Evolutionary conservation across 2,113 vertebrate genomes (phyloP).

Genomic region (Gadus chalcogrammus): DNA sequence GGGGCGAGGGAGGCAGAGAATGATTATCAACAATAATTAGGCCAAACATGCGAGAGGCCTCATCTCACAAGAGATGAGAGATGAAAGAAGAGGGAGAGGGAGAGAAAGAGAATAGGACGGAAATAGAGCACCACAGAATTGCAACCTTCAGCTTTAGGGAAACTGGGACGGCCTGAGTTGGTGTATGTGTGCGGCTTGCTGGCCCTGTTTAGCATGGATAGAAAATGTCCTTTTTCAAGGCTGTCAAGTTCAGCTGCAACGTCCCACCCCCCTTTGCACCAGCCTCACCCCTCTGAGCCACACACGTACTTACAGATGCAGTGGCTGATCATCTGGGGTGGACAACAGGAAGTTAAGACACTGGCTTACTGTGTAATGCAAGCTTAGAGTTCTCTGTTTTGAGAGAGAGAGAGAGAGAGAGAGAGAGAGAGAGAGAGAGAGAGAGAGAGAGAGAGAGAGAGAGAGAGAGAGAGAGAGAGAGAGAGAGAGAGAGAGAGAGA

Average conservation of each 20-base stretch:
- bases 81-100: slow-evolving; percentile 55
- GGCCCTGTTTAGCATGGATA: slow-evolving; percentile 44
- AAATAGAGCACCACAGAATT: slow-evolving; percentile 62
- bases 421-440: background rate
- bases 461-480: slow-evolving; percentile 30
- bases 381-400: slow-evolving; percentile 15
- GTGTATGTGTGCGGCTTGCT: slow-evolving; percentile 53
- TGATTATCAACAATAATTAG: slow-evolving; percentile 54
- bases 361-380: slow-evolving; percentile 31
- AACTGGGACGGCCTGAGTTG: slow-evolving; percentile 72
- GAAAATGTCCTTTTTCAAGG: slow-evolving; percentile 49
- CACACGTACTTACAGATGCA: slow-evolving; percentile 35
- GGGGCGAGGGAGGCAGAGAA: slow-evolving; percentile 46
- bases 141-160: slow-evolving; percentile 76
- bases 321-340: slow-evolving; percentile 29
- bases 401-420: background rate
- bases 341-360: slow-evolving; percentile 32
- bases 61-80: slow-evolving; percentile 79
- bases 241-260: slow-evolving; percentile 51
- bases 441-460: background rate
- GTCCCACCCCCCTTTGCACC: slow-evolving; percentile 45
- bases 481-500: background rate
- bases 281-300: slow-evolving; percentile 34
- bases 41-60: slow-evolving; percentile 70
- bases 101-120: slow-evolving; percentile 62